Percentiles rank a stretch among this genome's conserved stretches.
These are phyloP conservation scores for Mesochorus sp. DNA, from an alignment of 2,888 invertebrate species.

Conservation along the genomic window DNA sequence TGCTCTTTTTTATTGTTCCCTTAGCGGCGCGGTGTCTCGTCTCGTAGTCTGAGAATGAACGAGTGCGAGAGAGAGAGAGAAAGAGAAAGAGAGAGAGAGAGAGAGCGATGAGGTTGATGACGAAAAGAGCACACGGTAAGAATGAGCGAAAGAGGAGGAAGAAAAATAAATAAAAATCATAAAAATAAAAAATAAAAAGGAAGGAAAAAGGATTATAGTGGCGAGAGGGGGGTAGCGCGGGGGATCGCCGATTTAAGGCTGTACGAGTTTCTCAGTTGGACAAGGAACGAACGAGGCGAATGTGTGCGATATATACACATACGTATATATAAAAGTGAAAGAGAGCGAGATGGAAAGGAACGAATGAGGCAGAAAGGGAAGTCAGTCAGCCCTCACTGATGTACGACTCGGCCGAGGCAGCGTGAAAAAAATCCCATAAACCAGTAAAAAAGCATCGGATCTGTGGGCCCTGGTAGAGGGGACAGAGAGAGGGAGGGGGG, in stretches of 20 bases:
- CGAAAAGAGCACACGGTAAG: constrained; percentile 19
- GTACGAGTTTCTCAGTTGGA: constrained; percentile 57
- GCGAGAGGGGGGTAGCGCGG: constrained; percentile 54
- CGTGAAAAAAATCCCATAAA: constrained; percentile 82
- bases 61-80: constrained; percentile 51
- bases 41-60: constrained; percentile 40
- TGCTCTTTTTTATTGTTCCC: constrained; percentile 76
- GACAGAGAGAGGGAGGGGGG: constrained; percentile 42
- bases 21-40: constrained; percentile 66
- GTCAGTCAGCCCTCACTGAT: constrained; percentile 77
- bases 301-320: constrained; percentile 9
- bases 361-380: constrained; percentile 65
- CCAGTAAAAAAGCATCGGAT: constrained; percentile 80
- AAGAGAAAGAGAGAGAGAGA: constrained; percentile 46
- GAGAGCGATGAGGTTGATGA: constrained; percentile 54
- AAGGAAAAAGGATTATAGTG: constrained; percentile 54
- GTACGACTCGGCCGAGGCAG: constrained; percentile 79
- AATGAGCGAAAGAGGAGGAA: constrained; percentile 17
- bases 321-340: constrained; percentile 48
- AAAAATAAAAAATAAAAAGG: constrained; percentile 6
- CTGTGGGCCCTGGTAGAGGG: constrained; percentile 66
- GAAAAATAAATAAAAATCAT: not conserved
- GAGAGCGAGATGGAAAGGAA: constrained; percentile 63
- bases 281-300: constrained; percentile 53
- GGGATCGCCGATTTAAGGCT: constrained; percentile 56